These are phyloP conservation scores for Andricus grossulariae DNA, from an alignment of 1,140 invertebrate species.

Conservation along the genomic window DNA sequence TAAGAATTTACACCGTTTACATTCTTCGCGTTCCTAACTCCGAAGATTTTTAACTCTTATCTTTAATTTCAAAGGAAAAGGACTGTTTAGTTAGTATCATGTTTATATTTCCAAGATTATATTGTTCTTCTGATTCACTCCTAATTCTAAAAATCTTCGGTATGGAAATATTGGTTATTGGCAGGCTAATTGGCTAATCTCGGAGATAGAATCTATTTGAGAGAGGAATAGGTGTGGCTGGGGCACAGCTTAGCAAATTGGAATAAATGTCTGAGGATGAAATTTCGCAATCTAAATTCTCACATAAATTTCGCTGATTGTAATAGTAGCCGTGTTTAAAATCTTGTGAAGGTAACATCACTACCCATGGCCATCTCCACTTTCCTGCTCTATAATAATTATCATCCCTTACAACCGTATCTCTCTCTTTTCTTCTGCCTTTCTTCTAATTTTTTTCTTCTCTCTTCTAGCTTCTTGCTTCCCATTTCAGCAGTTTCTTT, in stretches of 20 bases:
- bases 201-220: too few species aligned
- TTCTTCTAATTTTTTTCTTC: slow-evolving; percentile 7
- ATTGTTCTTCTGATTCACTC: too few species aligned
- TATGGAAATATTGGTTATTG: too few species aligned
- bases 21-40: neutral
- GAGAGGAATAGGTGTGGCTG: too few species aligned
- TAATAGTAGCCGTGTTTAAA: slow-evolving; percentile 19
- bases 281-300: slow-evolving; percentile 8
- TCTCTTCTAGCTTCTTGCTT: slow-evolving; percentile 33
- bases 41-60: neutral
- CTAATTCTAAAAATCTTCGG: too few species aligned
- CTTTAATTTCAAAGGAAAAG: too few species aligned
- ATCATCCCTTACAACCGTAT: slow-evolving; percentile 52
- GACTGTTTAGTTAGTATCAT: too few species aligned
- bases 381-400: slow-evolving; percentile 66
- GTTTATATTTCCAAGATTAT: too few species aligned
- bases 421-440: slow-evolving; percentile 19
- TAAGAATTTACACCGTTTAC: neutral
- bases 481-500: slow-evolving; percentile 34
- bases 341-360: slow-evolving; percentile 12
- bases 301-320: slow-evolving; percentile 21
- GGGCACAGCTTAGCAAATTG: too few species aligned
- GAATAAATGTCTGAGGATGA: neutral
- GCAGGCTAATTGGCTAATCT: too few species aligned
- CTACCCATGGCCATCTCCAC: slow-evolving; percentile 30